phyloP scores from a whole-genome alignment of 37 sponge, comb jelly and placozoan genomes.

The Beroe ovata region DNA sequence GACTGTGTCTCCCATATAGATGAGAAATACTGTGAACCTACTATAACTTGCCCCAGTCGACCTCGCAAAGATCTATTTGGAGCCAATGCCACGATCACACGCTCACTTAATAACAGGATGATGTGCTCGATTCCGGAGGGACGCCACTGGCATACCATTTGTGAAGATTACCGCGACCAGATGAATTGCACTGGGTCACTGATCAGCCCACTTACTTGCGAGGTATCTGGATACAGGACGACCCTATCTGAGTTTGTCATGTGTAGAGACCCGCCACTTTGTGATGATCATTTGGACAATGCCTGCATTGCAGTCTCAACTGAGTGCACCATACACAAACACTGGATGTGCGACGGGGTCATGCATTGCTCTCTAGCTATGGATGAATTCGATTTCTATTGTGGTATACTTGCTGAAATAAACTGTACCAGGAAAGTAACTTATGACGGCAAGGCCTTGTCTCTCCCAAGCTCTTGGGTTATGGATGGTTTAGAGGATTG shows the following conservation, averaged over 20 bases:
- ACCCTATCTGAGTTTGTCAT: background rate
- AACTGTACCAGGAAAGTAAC: background rate
- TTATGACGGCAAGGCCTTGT: background rate
- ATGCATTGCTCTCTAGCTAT: background rate
- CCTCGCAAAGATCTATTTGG: background rate
- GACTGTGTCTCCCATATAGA: background rate
- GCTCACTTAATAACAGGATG: background rate
- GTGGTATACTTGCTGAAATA: background rate
- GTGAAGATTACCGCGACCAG: background rate
- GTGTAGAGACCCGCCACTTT: background rate
- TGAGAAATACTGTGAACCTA: background rate
- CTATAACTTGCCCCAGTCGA: background rate
- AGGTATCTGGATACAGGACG: background rate
- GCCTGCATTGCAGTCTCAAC: background rate
- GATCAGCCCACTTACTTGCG: background rate
- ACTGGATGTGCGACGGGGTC: background rate
- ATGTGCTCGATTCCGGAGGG: background rate
- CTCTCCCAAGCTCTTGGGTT: background rate
- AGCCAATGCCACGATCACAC: background rate
- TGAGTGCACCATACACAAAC: background rate
- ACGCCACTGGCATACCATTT: background rate
- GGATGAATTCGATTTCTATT: background rate
- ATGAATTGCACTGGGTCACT: background rate
- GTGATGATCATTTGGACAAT: background rate
- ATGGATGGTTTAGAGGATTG: background rate